Base-by-base conservation (phyloP, 2,797 vertebrate species). In the Gallinago stenura region DNA sequence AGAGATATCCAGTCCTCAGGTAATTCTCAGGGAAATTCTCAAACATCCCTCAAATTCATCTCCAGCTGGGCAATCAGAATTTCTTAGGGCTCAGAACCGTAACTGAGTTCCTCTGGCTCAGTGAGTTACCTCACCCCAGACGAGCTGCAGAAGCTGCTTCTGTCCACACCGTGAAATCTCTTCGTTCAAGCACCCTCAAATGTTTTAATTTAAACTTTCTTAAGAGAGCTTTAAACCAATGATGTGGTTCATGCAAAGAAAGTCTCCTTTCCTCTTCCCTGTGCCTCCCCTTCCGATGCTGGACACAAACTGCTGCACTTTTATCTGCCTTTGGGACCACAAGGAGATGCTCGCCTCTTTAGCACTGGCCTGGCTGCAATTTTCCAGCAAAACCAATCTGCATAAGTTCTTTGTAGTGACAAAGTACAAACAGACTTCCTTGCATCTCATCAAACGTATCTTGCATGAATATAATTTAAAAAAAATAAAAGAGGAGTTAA, bases 201-300 rank as follows among this genome's bases (percentile, higher is more conserved):
- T 14, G 5, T 30, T 85, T 85, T 56, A 45, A 66, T 62, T 65
- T 24, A 22, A 12, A 35, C 37, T 72, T 45, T 39, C 28, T 50
- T 51, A n/a, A 70, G 10, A 80, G 10, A 31, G 4, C 26, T 90
- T 84, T 46, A 43, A 31, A 6, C 20, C 15, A 5, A 31, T 7
- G 26, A 45, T 46, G 45, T 20, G 24, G 1, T 35, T 87, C 82
- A 22, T 9, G 21, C 2, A 39, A 78, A 61, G 18, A 7, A 56
- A 12, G 1, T 28, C 15, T 46, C 19, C 22, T 31, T 68, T 64
- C 31, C 53, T 57, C 48, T 75, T 64, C n/a, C 26, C 0, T 0
- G 14, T 50, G 24, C 21, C 16, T 6, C 75, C 12, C 3, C 64
- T 68, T 13, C 26, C 0, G 0, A 14, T 19, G 19, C 9, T n/a